Conservation (phyloP, 2,797 vertebrate species). For the Philypnodon macrostomus region DNA sequence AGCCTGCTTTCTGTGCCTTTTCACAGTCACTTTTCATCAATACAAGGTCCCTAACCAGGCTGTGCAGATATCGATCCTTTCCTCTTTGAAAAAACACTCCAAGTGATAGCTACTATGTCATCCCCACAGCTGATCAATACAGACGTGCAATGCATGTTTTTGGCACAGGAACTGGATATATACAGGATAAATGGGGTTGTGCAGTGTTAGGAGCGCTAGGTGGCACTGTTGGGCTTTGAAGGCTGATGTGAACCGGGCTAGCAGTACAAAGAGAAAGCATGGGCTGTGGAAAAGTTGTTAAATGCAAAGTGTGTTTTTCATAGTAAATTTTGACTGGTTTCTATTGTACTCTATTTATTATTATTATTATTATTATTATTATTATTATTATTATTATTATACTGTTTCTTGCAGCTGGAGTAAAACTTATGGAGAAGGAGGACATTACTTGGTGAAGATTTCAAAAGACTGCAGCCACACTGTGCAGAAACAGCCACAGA, state of each 20-base stretch:
- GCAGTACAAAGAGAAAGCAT: background rate
- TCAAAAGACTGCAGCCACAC: constrained; percentile 48
- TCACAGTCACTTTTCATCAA: constrained; percentile 70
- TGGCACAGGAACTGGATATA: constrained; percentile 57
- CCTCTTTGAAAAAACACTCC: constrained; percentile 70
- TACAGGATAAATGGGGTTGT: constrained; percentile 18
- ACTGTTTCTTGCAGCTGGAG: constrained; percentile 70
- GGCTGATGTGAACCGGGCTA: background rate
- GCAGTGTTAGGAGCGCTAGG: constrained; percentile 55
- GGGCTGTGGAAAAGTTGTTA: background rate
- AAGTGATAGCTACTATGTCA: constrained; percentile 74
- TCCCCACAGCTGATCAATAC: constrained; percentile 71
- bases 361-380: no score
- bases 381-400: no score
- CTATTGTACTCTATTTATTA: no score
- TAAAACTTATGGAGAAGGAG: constrained; percentile 71
- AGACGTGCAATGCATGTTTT: constrained; percentile 68
- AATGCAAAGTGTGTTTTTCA: constrained; percentile 4
- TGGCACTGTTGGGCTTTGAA: constrained; percentile 60
- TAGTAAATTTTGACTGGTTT: no score
- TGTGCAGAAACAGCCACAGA: constrained; percentile 62
- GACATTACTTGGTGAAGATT: constrained; percentile 70
- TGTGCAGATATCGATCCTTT: constrained; percentile 77
- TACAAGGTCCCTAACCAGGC: constrained; percentile 81
- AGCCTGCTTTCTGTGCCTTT: constrained; percentile 28